Conservation (phyloP, 2,888 invertebrate species). For the Drosophila meridiana region DNA sequence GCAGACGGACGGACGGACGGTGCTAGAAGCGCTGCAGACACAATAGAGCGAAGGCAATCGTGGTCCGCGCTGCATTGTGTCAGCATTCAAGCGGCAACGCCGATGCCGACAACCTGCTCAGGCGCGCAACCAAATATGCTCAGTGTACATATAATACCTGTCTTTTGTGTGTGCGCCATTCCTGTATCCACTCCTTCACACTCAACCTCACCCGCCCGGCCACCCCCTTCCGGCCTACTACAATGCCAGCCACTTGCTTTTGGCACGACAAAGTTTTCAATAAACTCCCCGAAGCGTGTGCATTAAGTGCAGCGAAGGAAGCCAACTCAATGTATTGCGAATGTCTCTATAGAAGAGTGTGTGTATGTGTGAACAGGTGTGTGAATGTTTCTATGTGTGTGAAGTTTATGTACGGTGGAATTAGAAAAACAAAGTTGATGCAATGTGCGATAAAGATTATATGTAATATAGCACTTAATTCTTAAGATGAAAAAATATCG, state of each 20-base stretch:
- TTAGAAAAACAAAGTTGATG: not conserved
- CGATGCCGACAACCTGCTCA: slow-evolving; percentile 59
- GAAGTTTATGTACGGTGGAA: slow-evolving; percentile 48
- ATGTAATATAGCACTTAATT: not conserved
- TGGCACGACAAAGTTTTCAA: slow-evolving; percentile 81
- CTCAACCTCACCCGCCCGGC: not conserved
- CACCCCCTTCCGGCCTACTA: slow-evolving; percentile 16
- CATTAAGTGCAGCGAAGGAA: slow-evolving; percentile 79
- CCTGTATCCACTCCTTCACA: slow-evolving; percentile 1
- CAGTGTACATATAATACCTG: slow-evolving; percentile 71
- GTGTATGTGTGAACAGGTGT: slow-evolving; percentile 8
- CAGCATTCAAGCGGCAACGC: slow-evolving; percentile 60
- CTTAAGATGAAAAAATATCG: too few relatives aligned
- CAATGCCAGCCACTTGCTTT: slow-evolving; percentile 63
- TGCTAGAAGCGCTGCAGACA: slow-evolving; percentile 31
- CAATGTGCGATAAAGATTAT: not conserved
- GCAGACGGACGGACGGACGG: not conserved
- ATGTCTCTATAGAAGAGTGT: slow-evolving; percentile 15
- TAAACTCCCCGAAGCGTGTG: slow-evolving; percentile 83
- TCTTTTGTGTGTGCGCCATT: slow-evolving; percentile 64
- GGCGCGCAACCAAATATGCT: slow-evolving; percentile 71
- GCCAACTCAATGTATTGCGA: slow-evolving; percentile 56
- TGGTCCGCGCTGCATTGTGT: slow-evolving; percentile 55
- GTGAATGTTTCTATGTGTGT: slow-evolving; percentile 17
- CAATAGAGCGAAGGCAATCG: slow-evolving; percentile 34